phyloP scores from a whole-genome alignment of 1,140 invertebrate species.

The Aphis gossypii region DNA sequence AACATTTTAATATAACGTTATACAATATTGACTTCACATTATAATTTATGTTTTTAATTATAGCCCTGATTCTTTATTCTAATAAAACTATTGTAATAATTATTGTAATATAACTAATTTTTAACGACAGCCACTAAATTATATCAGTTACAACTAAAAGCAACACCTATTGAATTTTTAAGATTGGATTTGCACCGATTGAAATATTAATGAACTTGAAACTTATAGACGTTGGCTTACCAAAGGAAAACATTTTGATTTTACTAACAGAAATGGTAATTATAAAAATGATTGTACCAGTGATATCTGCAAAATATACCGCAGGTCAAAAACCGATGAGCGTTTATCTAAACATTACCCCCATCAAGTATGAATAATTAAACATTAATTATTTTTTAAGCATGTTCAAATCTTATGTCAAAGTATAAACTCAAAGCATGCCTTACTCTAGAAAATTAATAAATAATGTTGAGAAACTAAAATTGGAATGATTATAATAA shows the following conservation, averaged over 20 bases:
- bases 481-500: too few relatives aligned
- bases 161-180: slow-evolving; percentile 59
- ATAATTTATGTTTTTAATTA: too few relatives aligned
- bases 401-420: too few relatives aligned
- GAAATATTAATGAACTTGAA: slow-evolving; percentile 94
- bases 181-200: slow-evolving; percentile 95
- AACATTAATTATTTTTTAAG: not conserved
- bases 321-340: slow-evolving; percentile 86
- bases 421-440: too few relatives aligned
- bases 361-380: not conserved
- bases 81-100: too few relatives aligned
- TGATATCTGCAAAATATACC: slow-evolving; percentile 87
- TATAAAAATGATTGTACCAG: slow-evolving; percentile 91
- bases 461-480: too few relatives aligned
- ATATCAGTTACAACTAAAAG: not conserved
- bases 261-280: slow-evolving; percentile 93
- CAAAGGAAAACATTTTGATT: slow-evolving; percentile 92
- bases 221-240: slow-evolving; percentile 92
- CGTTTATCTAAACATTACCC: slow-evolving; percentile 54
- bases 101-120: too few relatives aligned
- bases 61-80: too few relatives aligned
- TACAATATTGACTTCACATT: too few relatives aligned
- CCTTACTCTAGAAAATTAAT: too few relatives aligned
- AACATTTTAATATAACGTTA: too few relatives aligned
- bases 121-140: too few relatives aligned